Evolutionary conservation across 2,113 vertebrate genomes (phyloP), one percentile per base, ranked within the genome.

Genomic region (Oreocharis arfaki): DNA sequence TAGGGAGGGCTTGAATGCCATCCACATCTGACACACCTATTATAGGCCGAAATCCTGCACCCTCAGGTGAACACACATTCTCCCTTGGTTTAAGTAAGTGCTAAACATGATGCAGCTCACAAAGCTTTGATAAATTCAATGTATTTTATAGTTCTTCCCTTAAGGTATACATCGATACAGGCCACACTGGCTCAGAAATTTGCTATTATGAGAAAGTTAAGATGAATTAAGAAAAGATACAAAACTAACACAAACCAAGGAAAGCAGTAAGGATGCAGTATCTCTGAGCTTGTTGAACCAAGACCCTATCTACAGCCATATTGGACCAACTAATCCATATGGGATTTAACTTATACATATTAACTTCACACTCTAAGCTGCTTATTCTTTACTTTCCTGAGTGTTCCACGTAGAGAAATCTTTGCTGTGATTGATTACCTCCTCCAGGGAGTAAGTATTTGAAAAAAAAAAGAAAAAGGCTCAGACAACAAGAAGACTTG

Each of bases 401-500:
- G n/a, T 56, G 68, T 52, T 92, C 33, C 35, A 83, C 1, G 14
- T 35, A 95, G 53, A 83, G 46, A 90, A 92, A 90, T 63, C 60
- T 83, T 86, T 77, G 44, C 50, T 80, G 68, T 93, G 93, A 95
- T 86, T 85, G 70, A 96, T 96, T 46, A 80, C 39, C 50, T 91
- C 63, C 91, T 96, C 55, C 71, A 65, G 70, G 75, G 95, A 96
- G 20, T 52, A 64, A 89, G 84, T 61, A 89, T 78, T 92, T 56
- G 26, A 11, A 53, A 70, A 74, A 46, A 47, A 56, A 67, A 63
- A 78, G 21, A 57, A 61, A 65, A 85, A 76, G 33, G 14, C 65
- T 77, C 84, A 67, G 87, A 93, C 79, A 89, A 89, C 77, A 96
- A 83, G 80, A 96, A 49, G 84, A 94, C 87, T 91, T 90, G 68